phyloP scores from a whole-genome alignment of 2,113 vertebrate genomes.

The Spea multiplicata region DNA sequence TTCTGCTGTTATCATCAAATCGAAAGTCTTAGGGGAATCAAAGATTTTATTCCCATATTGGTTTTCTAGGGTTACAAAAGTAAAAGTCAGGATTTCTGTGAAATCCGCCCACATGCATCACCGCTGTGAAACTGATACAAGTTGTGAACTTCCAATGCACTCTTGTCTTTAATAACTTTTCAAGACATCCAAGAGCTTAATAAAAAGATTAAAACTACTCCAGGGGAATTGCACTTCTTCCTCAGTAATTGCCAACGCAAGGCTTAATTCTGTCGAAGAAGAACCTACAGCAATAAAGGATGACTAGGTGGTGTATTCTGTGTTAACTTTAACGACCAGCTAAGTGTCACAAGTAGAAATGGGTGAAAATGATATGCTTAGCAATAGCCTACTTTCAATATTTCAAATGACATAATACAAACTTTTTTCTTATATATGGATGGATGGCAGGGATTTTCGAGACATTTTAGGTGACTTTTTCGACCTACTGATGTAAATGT shows the following conservation, averaged over 20 bases:
- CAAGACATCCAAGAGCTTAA: slow-evolving; percentile 28
- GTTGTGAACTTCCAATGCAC: slow-evolving; percentile 21
- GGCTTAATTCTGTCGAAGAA: not conserved
- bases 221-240: not conserved
- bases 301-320: no score
- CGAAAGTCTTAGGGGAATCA: not conserved
- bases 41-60: slow-evolving; percentile 10
- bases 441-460: no score
- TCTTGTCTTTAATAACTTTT: slow-evolving; percentile 31
- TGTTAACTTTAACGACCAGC: no score
- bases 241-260: not conserved
- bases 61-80: slow-evolving; percentile 34
- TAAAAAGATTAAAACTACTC: slow-evolving; percentile 11
- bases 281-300: no score
- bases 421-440: no score
- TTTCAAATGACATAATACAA: no score
- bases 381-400: no score
- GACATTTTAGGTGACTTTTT: no score
- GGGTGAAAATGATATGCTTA: no score
- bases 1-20: slow-evolving; percentile 27
- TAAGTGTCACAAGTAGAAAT: no score
- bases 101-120: slow-evolving; percentile 41
- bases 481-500: no score
- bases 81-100: slow-evolving; percentile 37
- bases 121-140: slow-evolving; percentile 30